Base-by-base conservation (phyloP, 2,113 vertebrate species). In the Agelaius phoeniceus region DNA sequence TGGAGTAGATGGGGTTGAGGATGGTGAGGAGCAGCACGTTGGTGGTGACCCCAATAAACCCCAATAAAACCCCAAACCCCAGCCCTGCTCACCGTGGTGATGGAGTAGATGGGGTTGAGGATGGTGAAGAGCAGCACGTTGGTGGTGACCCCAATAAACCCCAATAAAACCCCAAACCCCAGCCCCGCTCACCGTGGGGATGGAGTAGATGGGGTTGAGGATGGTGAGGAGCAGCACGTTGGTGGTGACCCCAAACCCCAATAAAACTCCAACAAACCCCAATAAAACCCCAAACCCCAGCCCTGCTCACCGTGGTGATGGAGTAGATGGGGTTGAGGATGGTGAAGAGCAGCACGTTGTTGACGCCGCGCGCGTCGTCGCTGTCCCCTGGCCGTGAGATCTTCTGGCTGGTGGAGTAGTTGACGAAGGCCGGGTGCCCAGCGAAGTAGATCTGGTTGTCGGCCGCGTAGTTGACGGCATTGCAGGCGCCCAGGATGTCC, bases 351-450 rank as follows among this genome's bases (percentile, higher is more conserved):
- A 99, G 97, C 51, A 99, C 99, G 6, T 98, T 99, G 97, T 99
- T 99, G 93, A 99, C 99, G 0, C 98, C 99, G 9, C 99, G 96
- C 3, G 99, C 98, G 78, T 99, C 99, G 15, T 99, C 99, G 0
- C 98, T 97, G 95, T 99, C 99, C 0, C 99, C 99, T 0, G 99
- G 99, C 2, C 99, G 98, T 1, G 99, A 99, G 76, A 99, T 99
- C 95, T 99, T 99, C 97, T 99, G 99, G 97, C 99, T 99, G 48
- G 99, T 99, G 74, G 99, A 99, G 88, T 99, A 99, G 89, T 99
- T 99, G 92, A 99, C 99, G 71, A 99, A 99, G 44, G 99, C 99
- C 0, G 99, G 99, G 52, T 99, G 99, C 5, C 99, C 99, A 0
- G 98, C 99, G 1, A 99, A 99, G 94, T 99, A 99, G 90, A 99